Evolutionary conservation across 2,888 invertebrate species (phyloP), one percentile per base, ranked within the genome.

Genomic region (Drosophila picticornis): DNA sequence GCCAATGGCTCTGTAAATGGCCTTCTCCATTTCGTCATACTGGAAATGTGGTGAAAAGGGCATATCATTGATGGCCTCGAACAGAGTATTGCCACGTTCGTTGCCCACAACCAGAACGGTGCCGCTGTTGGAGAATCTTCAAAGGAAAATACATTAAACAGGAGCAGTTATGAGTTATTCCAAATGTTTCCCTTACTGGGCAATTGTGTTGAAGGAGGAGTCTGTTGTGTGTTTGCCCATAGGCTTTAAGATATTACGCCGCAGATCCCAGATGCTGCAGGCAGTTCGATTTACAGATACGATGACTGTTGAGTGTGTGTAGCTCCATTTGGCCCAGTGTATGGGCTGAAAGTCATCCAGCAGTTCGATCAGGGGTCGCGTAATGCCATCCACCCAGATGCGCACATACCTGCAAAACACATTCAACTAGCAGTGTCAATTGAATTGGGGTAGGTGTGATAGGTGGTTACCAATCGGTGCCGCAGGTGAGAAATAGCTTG

Each of bases 221-320:
- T 90, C 90, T 48, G 91, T 72, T 0, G 60, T 65, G 11, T 84
- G 88, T 16, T 83, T 80, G 38, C 92, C 87, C 60, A 93, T 91
- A 7, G 97, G 96, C 51, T 95, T 94, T 64, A 96, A 95, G 3
- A 95, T 95, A 88, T 96, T 97, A n/a, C 96, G 93, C 1, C 96
- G 95, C 4, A 97, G 93, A 91, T 97, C 97, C 97, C 97, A 97
- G 29, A 97, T 93, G 61, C 96, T 95, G n/a, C 97, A 94, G 10
- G 95, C 93, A 68, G 94, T 94, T 0, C 95, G 95, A 62, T 95
- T 95, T 2, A 96, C 94, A 1, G 95, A 95, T 0, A 96, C 95
- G 2, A 97, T 93, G 0, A 97, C 94, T 0, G 97, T 96, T 0
- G 97, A 95, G 91, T 96, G 96, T 1, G 95, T 95, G 0, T 96